These are phyloP conservation scores for Exephanes ischioxanthus DNA, from an alignment of 2,888 invertebrate genomes.

Conservation along the genomic window DNA sequence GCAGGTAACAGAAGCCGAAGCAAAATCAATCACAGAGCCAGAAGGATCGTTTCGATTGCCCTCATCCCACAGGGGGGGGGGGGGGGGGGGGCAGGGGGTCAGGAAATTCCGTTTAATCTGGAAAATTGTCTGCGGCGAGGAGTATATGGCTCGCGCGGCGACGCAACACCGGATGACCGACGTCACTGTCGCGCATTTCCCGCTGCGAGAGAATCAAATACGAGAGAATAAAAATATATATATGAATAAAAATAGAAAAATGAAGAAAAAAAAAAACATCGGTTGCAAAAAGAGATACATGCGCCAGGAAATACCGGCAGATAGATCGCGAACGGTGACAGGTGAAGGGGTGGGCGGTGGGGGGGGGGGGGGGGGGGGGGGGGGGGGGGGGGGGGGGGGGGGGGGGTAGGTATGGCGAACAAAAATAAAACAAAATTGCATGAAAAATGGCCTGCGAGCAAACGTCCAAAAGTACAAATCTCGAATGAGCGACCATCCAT, in stretches of 20 bases:
- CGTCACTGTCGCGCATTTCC: constrained; percentile 43
- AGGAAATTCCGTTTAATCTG: constrained; percentile 61
- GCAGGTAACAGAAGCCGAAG: constrained; percentile 53
- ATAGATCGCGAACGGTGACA: constrained; percentile 8
- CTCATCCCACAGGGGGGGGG: constrained; percentile 34
- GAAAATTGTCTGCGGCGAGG: constrained; percentile 61
- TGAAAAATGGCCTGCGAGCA: constrained; percentile 26
- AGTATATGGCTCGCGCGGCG: constrained; percentile 18
- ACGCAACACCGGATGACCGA: constrained; percentile 45
- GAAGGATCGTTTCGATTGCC: constrained; percentile 52
- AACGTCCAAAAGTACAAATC: constrained; percentile 38
- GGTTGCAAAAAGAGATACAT: constrained; percentile 5
- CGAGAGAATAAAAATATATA: background rate
- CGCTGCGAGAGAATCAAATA: constrained; percentile 39
- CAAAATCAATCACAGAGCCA: constrained; percentile 65
- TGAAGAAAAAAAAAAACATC: constrained; percentile 7
- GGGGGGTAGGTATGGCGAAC: background rate
- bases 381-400: too few relatives aligned
- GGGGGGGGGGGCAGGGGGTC: background rate
- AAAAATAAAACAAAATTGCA: constrained; percentile 24
- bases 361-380: too few relatives aligned
- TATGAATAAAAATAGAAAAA: background rate
- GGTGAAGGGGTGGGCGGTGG: background rate
- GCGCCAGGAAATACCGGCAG: constrained; percentile 32
- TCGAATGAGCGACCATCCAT: constrained; percentile 11